These are phyloP conservation scores for Zootermopsis nevadensis DNA, from an alignment of 2,888 invertebrate species.

Conservation along the genomic window DNA sequence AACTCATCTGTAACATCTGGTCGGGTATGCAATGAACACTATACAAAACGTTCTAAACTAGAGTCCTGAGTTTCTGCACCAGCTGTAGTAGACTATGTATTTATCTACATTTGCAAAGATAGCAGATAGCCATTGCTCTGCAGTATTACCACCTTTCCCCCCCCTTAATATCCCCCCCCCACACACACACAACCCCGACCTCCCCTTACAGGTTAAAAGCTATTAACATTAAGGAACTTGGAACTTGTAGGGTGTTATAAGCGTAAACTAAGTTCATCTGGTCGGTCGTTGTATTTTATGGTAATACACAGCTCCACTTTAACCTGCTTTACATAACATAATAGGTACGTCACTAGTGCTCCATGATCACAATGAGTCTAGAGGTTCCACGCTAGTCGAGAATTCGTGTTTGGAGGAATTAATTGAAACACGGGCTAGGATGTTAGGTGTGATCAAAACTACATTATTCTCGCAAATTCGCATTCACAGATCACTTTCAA, in stretches of 20 bases:
- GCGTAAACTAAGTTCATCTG: neutral
- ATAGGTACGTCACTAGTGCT: neutral
- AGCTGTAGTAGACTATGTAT: too few relatives aligned
- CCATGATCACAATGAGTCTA: neutral
- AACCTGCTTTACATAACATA: slow-evolving; percentile 38
- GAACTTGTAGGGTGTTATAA: neutral
- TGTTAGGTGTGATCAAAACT: too few relatives aligned
- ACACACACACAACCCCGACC: neutral
- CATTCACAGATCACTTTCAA: too few relatives aligned
- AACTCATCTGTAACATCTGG: too few relatives aligned
- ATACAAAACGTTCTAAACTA: too few relatives aligned
- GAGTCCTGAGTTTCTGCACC: too few relatives aligned
- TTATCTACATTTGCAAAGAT: slow-evolving; percentile 7
- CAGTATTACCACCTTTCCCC: neutral
- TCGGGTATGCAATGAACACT: too few relatives aligned
- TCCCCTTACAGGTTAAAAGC: slow-evolving; percentile 7
- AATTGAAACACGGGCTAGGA: slow-evolving; percentile 23
- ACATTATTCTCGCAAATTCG: too few relatives aligned
- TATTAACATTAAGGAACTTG: slow-evolving; percentile 4
- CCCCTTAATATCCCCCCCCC: neutral
- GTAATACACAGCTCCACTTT: slow-evolving; percentile 21
- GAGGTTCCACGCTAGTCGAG: neutral
- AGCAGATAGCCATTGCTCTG: neutral
- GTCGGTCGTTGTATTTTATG: slow-evolving; percentile 30
- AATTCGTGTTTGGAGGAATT: neutral